phyloP scores from a whole-genome alignment of 2,797 vertebrate species.

The Sebastes elongatus region DNA sequence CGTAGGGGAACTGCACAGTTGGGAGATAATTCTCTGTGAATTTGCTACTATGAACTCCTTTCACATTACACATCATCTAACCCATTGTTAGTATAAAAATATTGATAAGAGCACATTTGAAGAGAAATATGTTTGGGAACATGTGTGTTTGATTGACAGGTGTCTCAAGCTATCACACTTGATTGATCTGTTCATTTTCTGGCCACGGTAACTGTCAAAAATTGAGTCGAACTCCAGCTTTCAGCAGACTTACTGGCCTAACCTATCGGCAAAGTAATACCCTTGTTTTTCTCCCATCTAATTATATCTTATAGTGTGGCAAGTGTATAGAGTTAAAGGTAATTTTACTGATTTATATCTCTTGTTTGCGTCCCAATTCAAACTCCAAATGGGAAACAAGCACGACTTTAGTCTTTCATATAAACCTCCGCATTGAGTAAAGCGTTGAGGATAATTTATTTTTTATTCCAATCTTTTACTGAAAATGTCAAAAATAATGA shows the following conservation, averaged over 20 bases:
- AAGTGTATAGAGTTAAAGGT: background rate
- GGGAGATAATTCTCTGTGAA: background rate
- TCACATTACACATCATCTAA: background rate
- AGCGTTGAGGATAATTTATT: background rate
- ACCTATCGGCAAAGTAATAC: no score
- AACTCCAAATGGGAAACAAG: background rate
- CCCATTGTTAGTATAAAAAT: background rate
- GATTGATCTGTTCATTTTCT: background rate
- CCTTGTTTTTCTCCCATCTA: background rate
- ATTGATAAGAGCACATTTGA: background rate
- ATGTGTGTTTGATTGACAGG: background rate
- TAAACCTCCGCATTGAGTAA: background rate
- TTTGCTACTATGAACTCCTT: background rate
- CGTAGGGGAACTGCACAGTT: background rate
- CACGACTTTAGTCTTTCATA: background rate
- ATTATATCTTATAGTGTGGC: background rate
- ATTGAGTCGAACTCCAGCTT: background rate
- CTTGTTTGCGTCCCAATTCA: background rate
- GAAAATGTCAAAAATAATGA: background rate
- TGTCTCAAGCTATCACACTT: background rate
- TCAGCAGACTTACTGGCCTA: background rate
- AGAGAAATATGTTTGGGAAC: background rate
- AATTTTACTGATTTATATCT: background rate
- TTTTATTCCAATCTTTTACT: background rate
- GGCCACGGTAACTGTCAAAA: background rate